Evolutionary conservation across 1,140 invertebrate species (phyloP).

Genomic region (Cydia splendana): DNA sequence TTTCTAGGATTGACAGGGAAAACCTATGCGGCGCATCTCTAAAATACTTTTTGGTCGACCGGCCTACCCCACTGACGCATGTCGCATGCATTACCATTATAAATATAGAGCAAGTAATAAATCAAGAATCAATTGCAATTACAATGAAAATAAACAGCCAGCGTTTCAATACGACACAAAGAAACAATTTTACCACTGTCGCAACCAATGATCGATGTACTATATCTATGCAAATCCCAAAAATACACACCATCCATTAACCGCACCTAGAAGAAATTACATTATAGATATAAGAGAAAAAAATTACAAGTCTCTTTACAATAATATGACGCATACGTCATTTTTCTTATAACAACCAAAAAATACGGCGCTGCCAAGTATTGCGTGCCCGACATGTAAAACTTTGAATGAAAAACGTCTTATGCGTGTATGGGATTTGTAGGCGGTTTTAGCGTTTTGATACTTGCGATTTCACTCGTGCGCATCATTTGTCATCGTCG

Average conservation of each 20-base stretch:
- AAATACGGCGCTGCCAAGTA: not conserved
- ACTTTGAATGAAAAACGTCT: not conserved
- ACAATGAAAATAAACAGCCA: no score
- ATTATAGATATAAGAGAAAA: not conserved
- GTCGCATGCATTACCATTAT: no score
- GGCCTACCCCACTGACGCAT: no score
- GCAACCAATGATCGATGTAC: not conserved
- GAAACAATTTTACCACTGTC: not conserved
- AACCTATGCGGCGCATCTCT: no score
- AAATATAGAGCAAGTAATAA: no score
- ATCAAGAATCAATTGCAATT: no score
- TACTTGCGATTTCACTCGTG: not conserved
- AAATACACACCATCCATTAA: slow-evolving; percentile 4
- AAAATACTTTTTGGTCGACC: no score
- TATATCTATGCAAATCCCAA: slow-evolving; percentile 3
- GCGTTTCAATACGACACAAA: no score
- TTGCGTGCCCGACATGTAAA: not conserved
- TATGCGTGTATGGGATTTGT: not conserved
- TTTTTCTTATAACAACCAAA: not conserved
- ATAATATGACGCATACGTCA: not conserved
- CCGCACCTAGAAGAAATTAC: slow-evolving; percentile 1
- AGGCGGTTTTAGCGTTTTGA: not conserved
- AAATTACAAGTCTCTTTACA: not conserved
- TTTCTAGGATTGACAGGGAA: no score
- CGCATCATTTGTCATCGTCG: slow-evolving; percentile 19